These are phyloP conservation scores for Plagodis dolabraria DNA, from an alignment of 2,888 invertebrate genomes.

Conservation along the genomic window DNA sequence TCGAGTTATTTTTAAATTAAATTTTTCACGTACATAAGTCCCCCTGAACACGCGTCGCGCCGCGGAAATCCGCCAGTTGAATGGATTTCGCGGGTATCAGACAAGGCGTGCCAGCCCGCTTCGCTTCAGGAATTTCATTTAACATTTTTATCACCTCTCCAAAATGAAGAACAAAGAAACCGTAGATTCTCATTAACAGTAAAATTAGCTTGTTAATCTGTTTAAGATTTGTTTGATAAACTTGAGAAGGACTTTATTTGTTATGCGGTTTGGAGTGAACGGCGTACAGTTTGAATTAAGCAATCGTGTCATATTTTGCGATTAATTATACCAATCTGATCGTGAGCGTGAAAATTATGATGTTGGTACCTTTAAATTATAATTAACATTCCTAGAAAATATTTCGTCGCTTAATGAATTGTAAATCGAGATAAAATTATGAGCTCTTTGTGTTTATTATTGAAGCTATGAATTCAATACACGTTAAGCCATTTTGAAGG, in stretches of 20 bases:
- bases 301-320: no score
- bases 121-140: constrained; percentile 50
- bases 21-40: constrained; percentile 58
- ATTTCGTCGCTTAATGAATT: no score
- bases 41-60: constrained; percentile 39
- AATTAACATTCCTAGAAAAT: no score
- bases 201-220: constrained; percentile 39
- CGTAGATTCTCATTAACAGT: constrained; percentile 35
- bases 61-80: constrained; percentile 46
- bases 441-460: no score
- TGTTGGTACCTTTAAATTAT: no score
- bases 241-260: constrained; percentile 36
- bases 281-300: no score
- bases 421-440: no score
- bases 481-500: no score
- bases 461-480: no score
- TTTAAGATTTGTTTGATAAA: constrained; percentile 27
- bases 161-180: constrained; percentile 29
- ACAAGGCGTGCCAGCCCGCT: constrained; percentile 33
- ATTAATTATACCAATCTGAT: no score
- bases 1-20: constrained; percentile 62
- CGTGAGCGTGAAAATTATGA: no score
- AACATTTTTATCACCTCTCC: constrained; percentile 38
- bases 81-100: constrained; percentile 45
- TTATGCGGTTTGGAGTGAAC: constrained; percentile 32